These are phyloP conservation scores for Orientallactaga bullata DNA, from an alignment of 2,113 vertebrate genomes.

Conservation along the genomic window DNA sequence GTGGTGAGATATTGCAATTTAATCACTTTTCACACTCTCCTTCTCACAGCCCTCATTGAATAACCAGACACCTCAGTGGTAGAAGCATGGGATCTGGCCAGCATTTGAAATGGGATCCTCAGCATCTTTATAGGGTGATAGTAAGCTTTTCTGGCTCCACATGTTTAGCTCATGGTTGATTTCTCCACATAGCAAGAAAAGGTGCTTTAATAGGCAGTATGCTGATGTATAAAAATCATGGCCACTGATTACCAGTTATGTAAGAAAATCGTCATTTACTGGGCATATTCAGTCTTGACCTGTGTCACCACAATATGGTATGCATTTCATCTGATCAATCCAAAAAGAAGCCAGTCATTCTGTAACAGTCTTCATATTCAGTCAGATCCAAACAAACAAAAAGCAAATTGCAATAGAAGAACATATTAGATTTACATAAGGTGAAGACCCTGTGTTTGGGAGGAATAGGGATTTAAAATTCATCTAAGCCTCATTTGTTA, in stretches of 20 bases:
- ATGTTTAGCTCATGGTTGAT: neutral
- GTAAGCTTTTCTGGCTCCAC: neutral
- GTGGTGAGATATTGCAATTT: conserved; percentile 28
- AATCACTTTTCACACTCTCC: neutral
- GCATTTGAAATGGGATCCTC: conserved; percentile 12
- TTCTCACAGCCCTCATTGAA: neutral
- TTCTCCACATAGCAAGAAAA: neutral
- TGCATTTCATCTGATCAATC: neutral
- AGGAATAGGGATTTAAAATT: conserved; percentile 6
- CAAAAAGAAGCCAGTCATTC: neutral
- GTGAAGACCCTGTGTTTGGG: neutral
- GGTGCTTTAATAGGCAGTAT: neutral
- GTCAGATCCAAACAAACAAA: neutral
- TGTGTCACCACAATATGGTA: neutral
- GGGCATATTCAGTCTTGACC: neutral
- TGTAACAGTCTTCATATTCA: neutral
- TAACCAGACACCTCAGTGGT: neutral
- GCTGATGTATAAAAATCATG: neutral
- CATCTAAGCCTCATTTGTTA: neutral
- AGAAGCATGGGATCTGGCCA: neutral
- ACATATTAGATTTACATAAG: neutral
- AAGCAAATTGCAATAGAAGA: neutral
- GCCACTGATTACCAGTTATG: neutral
- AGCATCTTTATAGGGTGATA: neutral
- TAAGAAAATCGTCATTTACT: neutral